A percentile compares a stretch with the other conserved stretches of the same genome.
Evolutionary conservation across 1,140 invertebrate genomes (phyloP).

Genomic region (Galleria mellonella): DNA sequence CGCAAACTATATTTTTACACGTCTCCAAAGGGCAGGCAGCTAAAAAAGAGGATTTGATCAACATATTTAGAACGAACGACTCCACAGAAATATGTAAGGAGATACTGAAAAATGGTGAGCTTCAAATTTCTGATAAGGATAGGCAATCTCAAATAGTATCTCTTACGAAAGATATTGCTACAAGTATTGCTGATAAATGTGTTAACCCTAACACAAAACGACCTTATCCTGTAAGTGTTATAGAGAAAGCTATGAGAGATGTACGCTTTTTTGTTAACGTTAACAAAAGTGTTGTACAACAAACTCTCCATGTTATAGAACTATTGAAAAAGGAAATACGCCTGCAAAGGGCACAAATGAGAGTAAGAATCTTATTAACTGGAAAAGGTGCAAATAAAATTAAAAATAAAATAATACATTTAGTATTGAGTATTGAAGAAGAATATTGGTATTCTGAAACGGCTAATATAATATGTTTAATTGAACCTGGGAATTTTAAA

Average conservation of each 20-base stretch:
- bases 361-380: constrained; percentile 83
- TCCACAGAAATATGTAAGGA: constrained; percentile 92
- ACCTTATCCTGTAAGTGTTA: constrained; percentile 98
- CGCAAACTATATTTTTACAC: constrained; percentile 96
- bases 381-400: constrained; percentile 87
- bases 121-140: constrained; percentile 99
- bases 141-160: constrained; percentile 92
- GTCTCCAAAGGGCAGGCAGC: constrained; percentile 99
- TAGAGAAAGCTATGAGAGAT: constrained; percentile 98
- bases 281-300: constrained; percentile 96
- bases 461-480: constrained; percentile 87
- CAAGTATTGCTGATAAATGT: constrained; percentile 94
- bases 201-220: constrained; percentile 98
- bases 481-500: constrained; percentile 95
- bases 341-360: constrained; percentile 97
- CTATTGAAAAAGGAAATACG: constrained; percentile 90
- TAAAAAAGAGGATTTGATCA: constrained; percentile 96
- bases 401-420: constrained; percentile 83
- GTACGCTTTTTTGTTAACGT: constrained; percentile 97
- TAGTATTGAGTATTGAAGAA: constrained; percentile 83
- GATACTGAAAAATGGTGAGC: constrained; percentile 94
- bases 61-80: constrained; percentile 88
- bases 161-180: constrained; percentile 95
- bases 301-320: constrained; percentile 96
- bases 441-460: constrained; percentile 87